Conservation (phyloP, 2,113 vertebrate genomes). For the Platysteira castanea region DNA sequence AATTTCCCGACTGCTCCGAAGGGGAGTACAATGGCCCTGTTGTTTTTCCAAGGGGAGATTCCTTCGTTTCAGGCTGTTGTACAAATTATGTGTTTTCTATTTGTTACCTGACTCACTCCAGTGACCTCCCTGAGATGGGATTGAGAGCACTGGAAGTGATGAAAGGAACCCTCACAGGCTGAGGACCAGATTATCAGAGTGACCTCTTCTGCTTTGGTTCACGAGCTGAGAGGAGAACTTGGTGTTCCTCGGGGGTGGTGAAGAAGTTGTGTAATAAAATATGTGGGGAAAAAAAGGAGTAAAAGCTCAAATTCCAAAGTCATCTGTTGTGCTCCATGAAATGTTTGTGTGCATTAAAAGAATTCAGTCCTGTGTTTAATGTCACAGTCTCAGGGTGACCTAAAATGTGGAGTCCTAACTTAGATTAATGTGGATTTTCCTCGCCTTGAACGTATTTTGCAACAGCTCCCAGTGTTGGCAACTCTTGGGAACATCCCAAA, state of each 20-base stretch:
- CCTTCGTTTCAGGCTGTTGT: not conserved
- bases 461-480: not conserved
- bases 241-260: not conserved
- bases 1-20: not conserved
- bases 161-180: not conserved
- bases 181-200: not conserved
- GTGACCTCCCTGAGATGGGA: not conserved
- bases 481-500: not conserved
- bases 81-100: not conserved
- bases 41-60: slow-evolving; percentile 11
- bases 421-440: not conserved
- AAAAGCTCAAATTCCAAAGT: slow-evolving; percentile 8
- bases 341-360: not conserved
- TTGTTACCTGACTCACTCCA: slow-evolving; percentile 3
- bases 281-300: not conserved
- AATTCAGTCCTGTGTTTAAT: not conserved
- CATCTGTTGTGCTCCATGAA: not conserved
- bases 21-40: not conserved
- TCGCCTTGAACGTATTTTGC: not conserved
- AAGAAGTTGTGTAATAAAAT: not conserved
- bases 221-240: not conserved
- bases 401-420: not conserved
- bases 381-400: not conserved
- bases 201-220: not conserved
- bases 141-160: not conserved